Percentiles rank a stretch among this genome's conserved stretches.
Evolutionary conservation across 2,888 invertebrate species (phyloP).

Genomic region (Drosophila kuntzei): DNA sequence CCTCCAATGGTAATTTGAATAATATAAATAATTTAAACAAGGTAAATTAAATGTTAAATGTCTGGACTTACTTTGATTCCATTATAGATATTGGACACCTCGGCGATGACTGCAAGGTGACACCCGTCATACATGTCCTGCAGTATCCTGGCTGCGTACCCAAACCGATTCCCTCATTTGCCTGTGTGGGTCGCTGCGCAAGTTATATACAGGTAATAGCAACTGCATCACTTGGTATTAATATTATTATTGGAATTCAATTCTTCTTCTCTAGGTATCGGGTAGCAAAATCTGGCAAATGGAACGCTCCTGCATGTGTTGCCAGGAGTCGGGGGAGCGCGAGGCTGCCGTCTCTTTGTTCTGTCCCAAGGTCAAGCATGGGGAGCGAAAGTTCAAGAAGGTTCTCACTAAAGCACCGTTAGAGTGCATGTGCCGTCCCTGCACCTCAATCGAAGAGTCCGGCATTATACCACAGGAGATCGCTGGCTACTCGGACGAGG

Average conservation of each 20-base stretch:
- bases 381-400: constrained; percentile 94
- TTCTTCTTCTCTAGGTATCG: constrained; percentile 89
- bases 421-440: constrained; percentile 97
- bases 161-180: constrained; percentile 96
- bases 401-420: constrained; percentile 96
- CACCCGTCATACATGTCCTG: constrained; percentile 95
- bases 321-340: constrained; percentile 96
- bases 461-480: constrained; percentile 96
- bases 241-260: not conserved
- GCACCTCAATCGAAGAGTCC: constrained; percentile 94
- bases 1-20: constrained; percentile 63
- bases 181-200: constrained; percentile 95
- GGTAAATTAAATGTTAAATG: not conserved
- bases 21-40: constrained; percentile 35
- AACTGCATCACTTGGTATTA: not conserved
- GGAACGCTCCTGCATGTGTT: constrained; percentile 97
- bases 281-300: constrained; percentile 98
- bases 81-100: constrained; percentile 81
- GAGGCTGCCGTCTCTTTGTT: constrained; percentile 95
- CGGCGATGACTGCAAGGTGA: constrained; percentile 94
- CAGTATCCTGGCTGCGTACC: constrained; percentile 96
- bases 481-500: constrained; percentile 93
- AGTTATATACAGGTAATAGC: constrained; percentile 94
- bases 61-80: not conserved
- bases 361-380: constrained; percentile 95